Conservation (phyloP, 2,888 invertebrate species). For the Nineta flava region DNA sequence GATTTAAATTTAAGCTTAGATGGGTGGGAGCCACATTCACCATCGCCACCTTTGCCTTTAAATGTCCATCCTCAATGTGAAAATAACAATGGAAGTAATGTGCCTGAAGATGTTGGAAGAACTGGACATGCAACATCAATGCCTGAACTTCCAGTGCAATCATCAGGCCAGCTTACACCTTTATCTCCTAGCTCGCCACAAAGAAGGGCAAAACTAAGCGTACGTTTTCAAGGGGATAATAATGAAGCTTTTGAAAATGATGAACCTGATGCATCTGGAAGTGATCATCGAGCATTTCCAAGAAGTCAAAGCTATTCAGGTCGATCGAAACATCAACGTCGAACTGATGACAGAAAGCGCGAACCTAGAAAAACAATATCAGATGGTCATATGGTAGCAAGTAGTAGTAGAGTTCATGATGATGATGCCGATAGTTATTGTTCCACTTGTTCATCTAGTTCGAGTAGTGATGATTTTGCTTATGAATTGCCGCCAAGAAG, state of each 20-base stretch:
- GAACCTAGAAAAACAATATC: conserved; percentile 22
- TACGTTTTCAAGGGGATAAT: conserved; percentile 34
- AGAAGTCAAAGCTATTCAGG: conserved; percentile 37
- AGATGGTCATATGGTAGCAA: conserved; percentile 20
- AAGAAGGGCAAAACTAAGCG: conserved; percentile 25
- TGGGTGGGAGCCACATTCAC: conserved; percentile 30
- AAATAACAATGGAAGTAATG: conserved; percentile 15
- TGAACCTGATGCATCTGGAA: conserved; percentile 23
- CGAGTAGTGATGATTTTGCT: conserved; percentile 75
- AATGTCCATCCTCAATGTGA: conserved; percentile 1
- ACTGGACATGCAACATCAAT: conserved; percentile 39
- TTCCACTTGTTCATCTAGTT: conserved; percentile 76
- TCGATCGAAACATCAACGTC: conserved; percentile 24
- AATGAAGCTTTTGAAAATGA: conserved; percentile 30
- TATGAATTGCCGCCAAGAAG: conserved; percentile 71
- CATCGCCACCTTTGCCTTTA: conserved; percentile 4
- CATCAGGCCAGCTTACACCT: conserved; percentile 18
- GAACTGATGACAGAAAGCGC: conserved; percentile 18
- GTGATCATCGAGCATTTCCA: conserved; percentile 26
- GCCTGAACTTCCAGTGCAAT: conserved; percentile 38
- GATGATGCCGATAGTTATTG: conserved; percentile 68
- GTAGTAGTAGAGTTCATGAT: conserved; percentile 24
- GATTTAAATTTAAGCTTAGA: conserved; percentile 37
- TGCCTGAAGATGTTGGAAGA: conserved; percentile 16
- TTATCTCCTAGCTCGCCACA: conserved; percentile 26